Conservation (phyloP, 2,888 invertebrate genomes). For the Zygothrica quintamaculata region DNA sequence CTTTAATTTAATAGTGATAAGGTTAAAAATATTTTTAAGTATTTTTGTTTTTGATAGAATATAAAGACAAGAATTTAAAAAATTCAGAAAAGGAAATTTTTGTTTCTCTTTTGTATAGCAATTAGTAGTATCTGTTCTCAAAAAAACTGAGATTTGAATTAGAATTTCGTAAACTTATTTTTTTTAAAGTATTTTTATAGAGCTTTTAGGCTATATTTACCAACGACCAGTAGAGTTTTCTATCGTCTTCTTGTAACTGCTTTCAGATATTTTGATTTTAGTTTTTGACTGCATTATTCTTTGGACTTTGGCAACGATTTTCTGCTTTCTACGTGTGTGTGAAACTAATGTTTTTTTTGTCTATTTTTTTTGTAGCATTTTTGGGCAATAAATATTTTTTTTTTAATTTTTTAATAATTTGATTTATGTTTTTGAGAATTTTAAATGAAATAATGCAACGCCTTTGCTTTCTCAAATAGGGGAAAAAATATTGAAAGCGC, state of each 20-base stretch:
- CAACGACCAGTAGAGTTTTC: conserved; percentile 33
- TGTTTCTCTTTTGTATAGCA: not conserved
- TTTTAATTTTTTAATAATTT: conserved; percentile 63
- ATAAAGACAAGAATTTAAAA: not conserved
- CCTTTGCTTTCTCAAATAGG: conserved; percentile 59
- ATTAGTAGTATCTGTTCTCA: too few relatives aligned
- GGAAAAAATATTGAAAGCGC: conserved; percentile 72
- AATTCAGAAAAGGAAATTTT: too few relatives aligned
- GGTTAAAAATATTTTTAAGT: too few relatives aligned
- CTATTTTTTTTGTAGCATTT: conserved; percentile 51
- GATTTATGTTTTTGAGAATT: conserved; percentile 29
- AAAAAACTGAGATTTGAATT: too few relatives aligned
- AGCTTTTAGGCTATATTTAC: not conserved
- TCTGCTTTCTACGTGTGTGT: conserved; percentile 32
- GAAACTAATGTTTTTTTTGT: conserved; percentile 2
- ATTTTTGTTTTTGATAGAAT: not conserved
- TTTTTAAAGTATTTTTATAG: not conserved
- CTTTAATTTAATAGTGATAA: too few relatives aligned
- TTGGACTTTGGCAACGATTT: conserved; percentile 40
- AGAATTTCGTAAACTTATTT: too few relatives aligned
- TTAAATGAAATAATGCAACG: conserved; percentile 60
- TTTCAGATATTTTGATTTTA: not conserved
- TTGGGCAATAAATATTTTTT: conserved; percentile 73
- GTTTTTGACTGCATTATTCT: conserved; percentile 4
- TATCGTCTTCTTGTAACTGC: too few relatives aligned